These are phyloP conservation scores for Clupea harengus DNA, from an alignment of 2,113 vertebrate species.

Conservation along the genomic window DNA sequence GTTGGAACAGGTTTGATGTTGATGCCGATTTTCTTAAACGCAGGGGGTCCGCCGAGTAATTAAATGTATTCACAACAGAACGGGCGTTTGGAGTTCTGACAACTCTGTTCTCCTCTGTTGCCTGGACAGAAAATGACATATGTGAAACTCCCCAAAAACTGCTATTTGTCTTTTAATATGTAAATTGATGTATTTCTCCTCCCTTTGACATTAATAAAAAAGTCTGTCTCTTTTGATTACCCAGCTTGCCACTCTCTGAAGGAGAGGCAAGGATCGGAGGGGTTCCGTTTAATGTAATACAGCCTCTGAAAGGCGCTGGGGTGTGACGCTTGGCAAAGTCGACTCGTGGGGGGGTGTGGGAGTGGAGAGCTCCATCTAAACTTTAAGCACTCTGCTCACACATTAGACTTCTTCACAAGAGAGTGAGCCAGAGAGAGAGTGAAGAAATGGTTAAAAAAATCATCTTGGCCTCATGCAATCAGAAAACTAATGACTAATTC, in stretches of 20 bases:
- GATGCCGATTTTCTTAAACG: not conserved
- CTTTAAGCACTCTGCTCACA: constrained; percentile 30
- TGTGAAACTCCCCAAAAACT: not conserved
- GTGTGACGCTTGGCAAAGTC: constrained; percentile 19
- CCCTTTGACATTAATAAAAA: constrained; percentile 52
- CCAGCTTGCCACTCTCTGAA: constrained; percentile 40
- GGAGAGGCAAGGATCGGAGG: constrained; percentile 29
- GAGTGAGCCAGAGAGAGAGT: not conserved
- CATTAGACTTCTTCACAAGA: constrained; percentile 40
- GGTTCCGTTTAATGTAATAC: constrained; percentile 37
- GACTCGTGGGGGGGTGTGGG: not conserved
- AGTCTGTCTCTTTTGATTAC: constrained; percentile 47
- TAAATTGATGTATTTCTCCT: not conserved
- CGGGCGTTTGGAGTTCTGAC: not conserved
- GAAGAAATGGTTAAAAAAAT: constrained; percentile 27
- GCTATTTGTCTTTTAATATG: constrained; percentile 50
- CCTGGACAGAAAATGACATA: not conserved
- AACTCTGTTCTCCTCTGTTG: not conserved
- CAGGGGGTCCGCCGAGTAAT: not conserved
- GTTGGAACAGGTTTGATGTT: not conserved
- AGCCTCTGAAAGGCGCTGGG: constrained; percentile 19
- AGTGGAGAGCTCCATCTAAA: constrained; percentile 28
- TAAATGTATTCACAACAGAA: not conserved
- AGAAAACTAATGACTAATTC: no score
- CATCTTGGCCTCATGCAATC: not conserved